Base-by-base conservation (phyloP, 2,113 vertebrate genomes). In the Tylochromis polylepis region DNA sequence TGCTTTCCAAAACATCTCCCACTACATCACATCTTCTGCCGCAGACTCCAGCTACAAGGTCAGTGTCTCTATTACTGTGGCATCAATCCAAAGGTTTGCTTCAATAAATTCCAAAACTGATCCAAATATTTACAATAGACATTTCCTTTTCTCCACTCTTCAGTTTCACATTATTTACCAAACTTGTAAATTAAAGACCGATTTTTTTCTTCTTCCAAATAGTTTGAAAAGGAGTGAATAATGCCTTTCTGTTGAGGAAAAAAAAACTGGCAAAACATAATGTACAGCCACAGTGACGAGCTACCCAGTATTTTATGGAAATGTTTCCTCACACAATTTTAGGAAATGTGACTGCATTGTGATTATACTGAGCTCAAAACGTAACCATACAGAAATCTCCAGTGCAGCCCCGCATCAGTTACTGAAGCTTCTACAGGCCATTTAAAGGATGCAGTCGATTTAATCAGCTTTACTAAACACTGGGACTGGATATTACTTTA, bases 111-210 rank as follows among this genome's bases (percentile, higher is more conserved):
- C 90, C 89, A 79, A 91, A 82, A 91, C 87, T 78, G 83, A 91
- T 90, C 83, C 67, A 94, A 94, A 94, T 94, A 93, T 95, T 94
- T 94, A 89, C 22, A 91, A 58, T 4, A 38, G 27, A 46, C n/a
- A 85, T 81, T 93, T 93, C 91, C 89, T 91, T 34, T 41, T 11
- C 18, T 58, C 22, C 12, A 27, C 11, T 51, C 62, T 51, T 51
- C 43, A 51, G 15, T 27, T 80, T 82, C 67, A 34, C 70, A 11
- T 70, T 78, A 84, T 87, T 91, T 79, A 85, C 56, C 18, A 53
- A 90, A 41, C 53, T 53, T 77, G 75, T 65, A 51, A 70, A 79
- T 55, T 2, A 2, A 34, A 34, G 18, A 86, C 31, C 7, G 12
- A 87, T 81, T 8, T 11, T 41, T 53, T 49, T 58, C 29, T 49